Evolutionary conservation across 2,888 invertebrate genomes (phyloP), one percentile per base, ranked within the genome.

Genomic region (Allolobophora icterica): DNA sequence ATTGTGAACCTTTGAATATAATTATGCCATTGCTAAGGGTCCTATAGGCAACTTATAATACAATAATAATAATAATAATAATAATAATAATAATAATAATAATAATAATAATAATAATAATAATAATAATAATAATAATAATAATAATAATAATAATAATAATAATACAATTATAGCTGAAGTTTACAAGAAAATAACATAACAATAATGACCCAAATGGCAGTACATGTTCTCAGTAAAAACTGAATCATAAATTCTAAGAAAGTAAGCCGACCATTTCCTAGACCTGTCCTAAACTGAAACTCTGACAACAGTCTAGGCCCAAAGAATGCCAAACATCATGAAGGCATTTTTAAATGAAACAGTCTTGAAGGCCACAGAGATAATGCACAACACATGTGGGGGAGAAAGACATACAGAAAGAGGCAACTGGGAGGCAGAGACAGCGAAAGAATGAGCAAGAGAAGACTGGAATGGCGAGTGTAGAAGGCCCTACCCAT

Each of bases 271-370:
- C 17, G n/a, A 71, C n/a, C 71, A 71, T 71, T 30, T 71, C 52
- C 71, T 17, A 71, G n/a, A 52, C 21, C 52, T 3, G 17, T 52
- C 24, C 71, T n/a, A 71, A 71, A n/a, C 71, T 17, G 1, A 71
- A 71, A 71, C 71, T 71, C 71, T n/a, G 71, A 71, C 71, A n/a
- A n/a, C 30, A n/a, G 71, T 71, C 71, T 71, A 71, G n/a, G 71
- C 71, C 3, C 11, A n/a, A 71, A 71, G 71, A 71, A 71, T 71
- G 71, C n/a, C 71, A 71, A 71, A 71, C 11, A 71, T 71, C 71
- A n/a, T 71, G 71, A 71, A 52, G 71, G 71, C 71, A 71, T 71
- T 71, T 71, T 71, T 71, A 71, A 71, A 71, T 71, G 71, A 71
- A 71, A 71, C 30, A 71, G 71, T 71, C 71, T 71, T 13, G 71